phyloP scores from a whole-genome alignment of 2,113 vertebrate species.

The Menura novaehollandiae region DNA sequence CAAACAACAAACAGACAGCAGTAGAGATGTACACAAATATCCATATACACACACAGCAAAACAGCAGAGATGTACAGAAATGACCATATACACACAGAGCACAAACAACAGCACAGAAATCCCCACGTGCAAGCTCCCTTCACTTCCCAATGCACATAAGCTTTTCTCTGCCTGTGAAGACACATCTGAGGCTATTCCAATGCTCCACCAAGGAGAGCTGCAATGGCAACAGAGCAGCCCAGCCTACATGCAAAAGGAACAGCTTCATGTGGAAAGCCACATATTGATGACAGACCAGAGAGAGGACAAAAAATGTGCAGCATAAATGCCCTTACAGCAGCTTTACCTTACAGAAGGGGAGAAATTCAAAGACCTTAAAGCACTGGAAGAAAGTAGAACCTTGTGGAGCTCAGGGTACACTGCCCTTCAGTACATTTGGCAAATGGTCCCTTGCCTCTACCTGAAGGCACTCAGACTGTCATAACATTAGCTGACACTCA shows the following conservation, averaged over 20 bases:
- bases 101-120: background rate
- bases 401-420: background rate
- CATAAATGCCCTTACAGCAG: background rate
- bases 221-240: background rate
- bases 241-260: background rate
- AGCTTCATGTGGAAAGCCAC: background rate
- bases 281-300: background rate
- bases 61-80: background rate
- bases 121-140: rapidly evolving
- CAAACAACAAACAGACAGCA: background rate
- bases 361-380: background rate
- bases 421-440: background rate
- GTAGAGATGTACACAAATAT: background rate
- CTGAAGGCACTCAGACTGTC: background rate
- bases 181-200: background rate
- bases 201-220: background rate
- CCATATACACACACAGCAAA: background rate
- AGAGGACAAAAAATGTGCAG: background rate
- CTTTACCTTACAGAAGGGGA: background rate
- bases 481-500: background rate
- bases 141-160: background rate
- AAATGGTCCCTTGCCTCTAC: background rate
- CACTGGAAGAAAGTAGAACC: background rate
- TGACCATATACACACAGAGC: background rate
- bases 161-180: background rate